Percentiles rank a stretch among this genome's conserved stretches.
phyloP scores from a whole-genome alignment of 2,888 invertebrate species.

The Temnothorax rugatulus region DNA sequence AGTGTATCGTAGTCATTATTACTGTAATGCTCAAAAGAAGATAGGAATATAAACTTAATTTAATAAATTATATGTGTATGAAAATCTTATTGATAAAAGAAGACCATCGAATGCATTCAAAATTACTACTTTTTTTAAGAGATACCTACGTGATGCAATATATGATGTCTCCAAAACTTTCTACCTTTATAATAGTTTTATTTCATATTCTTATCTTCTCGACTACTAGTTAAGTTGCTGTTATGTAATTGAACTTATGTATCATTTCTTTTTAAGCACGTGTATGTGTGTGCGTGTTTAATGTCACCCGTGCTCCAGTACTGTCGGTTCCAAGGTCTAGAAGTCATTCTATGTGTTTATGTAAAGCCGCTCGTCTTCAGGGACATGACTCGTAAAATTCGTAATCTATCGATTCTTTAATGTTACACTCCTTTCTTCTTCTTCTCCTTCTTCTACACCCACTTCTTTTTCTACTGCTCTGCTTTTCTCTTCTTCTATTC shows the following conservation, averaged over 20 bases:
- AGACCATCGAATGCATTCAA: neutral
- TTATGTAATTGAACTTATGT: slow-evolving; percentile 18
- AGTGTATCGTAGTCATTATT: slow-evolving; percentile 8
- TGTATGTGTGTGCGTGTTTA: slow-evolving; percentile 42
- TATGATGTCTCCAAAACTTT: neutral
- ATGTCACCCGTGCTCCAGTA: slow-evolving; percentile 35
- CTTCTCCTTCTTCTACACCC: slow-evolving; percentile 47
- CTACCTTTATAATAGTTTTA: neutral
- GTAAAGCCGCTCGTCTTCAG: slow-evolving; percentile 67
- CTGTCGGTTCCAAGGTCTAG: slow-evolving; percentile 66
- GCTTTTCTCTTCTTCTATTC: slow-evolving; percentile 41
- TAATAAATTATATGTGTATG: too few species aligned
- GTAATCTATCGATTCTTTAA: slow-evolving; percentile 52
- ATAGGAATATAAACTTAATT: slow-evolving; percentile 24
- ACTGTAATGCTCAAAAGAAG: slow-evolving; percentile 3
- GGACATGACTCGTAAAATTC: slow-evolving; percentile 77
- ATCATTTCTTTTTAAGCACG: slow-evolving; percentile 40
- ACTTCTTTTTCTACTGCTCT: slow-evolving; percentile 40
- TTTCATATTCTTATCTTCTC: slow-evolving; percentile 43
- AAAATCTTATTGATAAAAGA: neutral
- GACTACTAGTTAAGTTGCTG: slow-evolving; percentile 19
- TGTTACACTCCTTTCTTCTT: slow-evolving; percentile 47
- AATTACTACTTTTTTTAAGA: neutral
- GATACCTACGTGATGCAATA: too few species aligned
- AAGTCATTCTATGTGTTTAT: slow-evolving; percentile 63